Percentiles rank a stretch among this genome's conserved stretches.
These are phyloP conservation scores for Channallabes apus DNA, from an alignment of 2,797 vertebrate genomes.

Conservation along the genomic window DNA sequence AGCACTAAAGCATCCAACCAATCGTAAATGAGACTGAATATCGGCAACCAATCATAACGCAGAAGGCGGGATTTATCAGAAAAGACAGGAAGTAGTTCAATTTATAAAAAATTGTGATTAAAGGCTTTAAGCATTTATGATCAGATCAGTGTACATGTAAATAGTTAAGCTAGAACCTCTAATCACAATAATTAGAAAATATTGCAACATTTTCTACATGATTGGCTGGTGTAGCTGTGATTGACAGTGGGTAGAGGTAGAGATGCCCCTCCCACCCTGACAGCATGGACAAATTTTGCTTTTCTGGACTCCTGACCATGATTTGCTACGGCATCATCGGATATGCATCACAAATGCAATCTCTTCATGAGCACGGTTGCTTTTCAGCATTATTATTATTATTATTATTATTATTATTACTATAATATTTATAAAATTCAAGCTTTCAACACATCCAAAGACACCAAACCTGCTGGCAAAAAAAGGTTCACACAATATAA, in stretches of 20 bases:
- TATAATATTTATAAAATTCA: not conserved
- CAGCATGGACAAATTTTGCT: not conserved
- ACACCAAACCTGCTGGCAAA: not conserved
- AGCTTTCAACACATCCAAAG: not conserved
- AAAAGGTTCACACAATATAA: not conserved
- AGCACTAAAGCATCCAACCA: too few relatives aligned
- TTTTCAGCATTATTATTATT: not conserved
- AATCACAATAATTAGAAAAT: too few relatives aligned
- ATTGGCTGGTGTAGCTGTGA: not conserved
- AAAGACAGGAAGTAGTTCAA: too few relatives aligned
- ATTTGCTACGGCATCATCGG: not conserved
- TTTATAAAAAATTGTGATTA: too few relatives aligned
- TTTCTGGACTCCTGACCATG: not conserved
- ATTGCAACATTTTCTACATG: too few relatives aligned
- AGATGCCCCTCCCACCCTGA: not conserved
- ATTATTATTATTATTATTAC: not conserved
- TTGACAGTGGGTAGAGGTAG: not conserved
- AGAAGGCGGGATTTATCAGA: too few relatives aligned
- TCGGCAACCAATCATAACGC: too few relatives aligned
- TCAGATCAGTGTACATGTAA: too few relatives aligned
- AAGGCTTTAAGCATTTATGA: too few relatives aligned
- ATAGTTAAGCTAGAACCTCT: too few relatives aligned
- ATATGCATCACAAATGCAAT: not conserved
- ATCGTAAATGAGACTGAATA: too few relatives aligned
- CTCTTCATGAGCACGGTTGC: not conserved